Percentiles rank a stretch among this genome's conserved stretches.
phyloP scores from a whole-genome alignment of 2,797 vertebrate species.

The Coluber constrictor region DNA sequence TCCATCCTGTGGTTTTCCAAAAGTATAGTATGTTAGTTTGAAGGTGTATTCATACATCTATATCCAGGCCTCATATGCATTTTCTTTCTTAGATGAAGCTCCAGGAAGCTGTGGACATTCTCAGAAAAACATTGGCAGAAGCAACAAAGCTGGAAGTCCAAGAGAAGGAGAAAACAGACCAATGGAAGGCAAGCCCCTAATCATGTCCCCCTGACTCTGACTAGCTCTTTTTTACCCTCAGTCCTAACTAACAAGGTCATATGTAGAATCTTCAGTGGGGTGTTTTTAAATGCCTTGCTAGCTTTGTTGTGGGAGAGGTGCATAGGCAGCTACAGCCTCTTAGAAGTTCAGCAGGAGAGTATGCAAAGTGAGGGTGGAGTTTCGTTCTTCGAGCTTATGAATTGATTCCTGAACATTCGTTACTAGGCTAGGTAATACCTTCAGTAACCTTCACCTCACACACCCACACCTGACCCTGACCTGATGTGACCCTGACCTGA shows the following conservation, averaged over 20 bases:
- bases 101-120: slow-evolving; percentile 1
- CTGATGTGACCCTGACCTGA: too few species aligned
- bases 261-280: not conserved
- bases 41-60: not conserved
- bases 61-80: not conserved
- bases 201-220: not conserved
- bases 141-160: not conserved
- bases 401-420: too few species aligned
- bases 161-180: slow-evolving; percentile 12
- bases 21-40: not conserved
- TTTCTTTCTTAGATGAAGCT: slow-evolving; percentile 15
- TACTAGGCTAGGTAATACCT: too few species aligned
- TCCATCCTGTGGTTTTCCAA: too few species aligned
- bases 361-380: too few species aligned
- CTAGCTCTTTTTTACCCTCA: not conserved
- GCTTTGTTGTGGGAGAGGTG: not conserved
- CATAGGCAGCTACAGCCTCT: not conserved
- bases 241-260: not conserved
- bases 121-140: slow-evolving; percentile 5
- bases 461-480: too few species aligned
- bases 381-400: too few species aligned
- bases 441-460: too few species aligned
- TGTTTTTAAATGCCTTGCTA: not conserved
- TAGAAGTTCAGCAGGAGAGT: not conserved
- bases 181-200: slow-evolving; percentile 19